These are phyloP conservation scores for Aradophagus sp. DNA, from an alignment of 1,140 invertebrate species.

Conservation along the genomic window DNA sequence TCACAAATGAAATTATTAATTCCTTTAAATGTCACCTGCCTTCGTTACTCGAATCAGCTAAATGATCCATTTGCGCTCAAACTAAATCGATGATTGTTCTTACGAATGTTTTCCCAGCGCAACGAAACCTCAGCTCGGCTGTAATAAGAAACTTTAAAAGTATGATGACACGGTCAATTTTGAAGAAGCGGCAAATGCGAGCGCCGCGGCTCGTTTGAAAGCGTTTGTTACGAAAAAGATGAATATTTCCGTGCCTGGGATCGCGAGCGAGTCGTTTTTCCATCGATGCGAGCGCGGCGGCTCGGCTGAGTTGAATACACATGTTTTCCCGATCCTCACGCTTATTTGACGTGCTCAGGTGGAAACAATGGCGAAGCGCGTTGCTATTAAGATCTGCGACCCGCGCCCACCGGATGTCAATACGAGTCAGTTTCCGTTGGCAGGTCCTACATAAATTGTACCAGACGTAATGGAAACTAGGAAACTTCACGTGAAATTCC, in stretches of 20 bases:
- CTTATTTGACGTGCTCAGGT: conserved; percentile 35
- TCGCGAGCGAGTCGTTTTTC: conserved; percentile 8
- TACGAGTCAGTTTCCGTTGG: conserved; percentile 55
- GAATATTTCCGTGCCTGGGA: not conserved
- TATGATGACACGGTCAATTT: too few relatives aligned
- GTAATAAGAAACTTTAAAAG: too few relatives aligned
- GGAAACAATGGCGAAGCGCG: conserved; percentile 43
- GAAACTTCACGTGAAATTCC: conserved; percentile 55
- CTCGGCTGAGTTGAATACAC: conserved; percentile 6
- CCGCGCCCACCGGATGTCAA: conserved; percentile 57
- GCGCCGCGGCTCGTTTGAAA: too few relatives aligned
- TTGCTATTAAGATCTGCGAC: conserved; percentile 36
- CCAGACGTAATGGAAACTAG: conserved; percentile 53
- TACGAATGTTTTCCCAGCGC: not conserved
- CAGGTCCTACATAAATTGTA: conserved; percentile 55
- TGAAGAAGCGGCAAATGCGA: too few relatives aligned
- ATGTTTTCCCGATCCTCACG: conserved; percentile 21
- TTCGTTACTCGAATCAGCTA: too few relatives aligned
- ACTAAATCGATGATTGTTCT: too few relatives aligned
- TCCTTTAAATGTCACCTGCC: too few relatives aligned
- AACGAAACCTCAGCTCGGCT: too few relatives aligned
- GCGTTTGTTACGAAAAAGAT: not conserved
- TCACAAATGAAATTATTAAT: too few relatives aligned
- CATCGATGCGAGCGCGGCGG: conserved; percentile 10
- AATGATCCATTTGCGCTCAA: too few relatives aligned